Base-by-base conservation (phyloP, 2,797 vertebrate genomes). In the Periparus ater region DNA sequence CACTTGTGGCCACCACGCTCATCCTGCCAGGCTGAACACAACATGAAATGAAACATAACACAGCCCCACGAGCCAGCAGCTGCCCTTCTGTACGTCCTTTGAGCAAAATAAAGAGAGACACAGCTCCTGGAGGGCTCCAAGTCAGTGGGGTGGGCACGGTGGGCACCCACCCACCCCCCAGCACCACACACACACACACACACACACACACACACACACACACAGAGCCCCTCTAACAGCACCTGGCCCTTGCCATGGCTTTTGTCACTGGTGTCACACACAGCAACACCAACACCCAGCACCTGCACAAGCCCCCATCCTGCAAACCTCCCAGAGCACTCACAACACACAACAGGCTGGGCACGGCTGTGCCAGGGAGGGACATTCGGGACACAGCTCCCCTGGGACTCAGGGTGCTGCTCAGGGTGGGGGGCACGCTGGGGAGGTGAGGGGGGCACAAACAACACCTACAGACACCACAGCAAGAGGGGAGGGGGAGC, bases 391-490 rank as follows among this genome's bases (percentile, higher is more conserved):
- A 25, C 16, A 23, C 0, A 7, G 51, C 18, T 53, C 23, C 71
- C 67, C 34, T 11, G 36, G 77, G 34, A 63, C 26, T 51, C 2
- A 2, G 65, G 22, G 79, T 1, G 79, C 79, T 44, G 40, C 29
- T 32, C 85, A 34, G 85, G 61, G 50, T 44, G 44, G 32, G 48
- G 86, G 71, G 42, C 63, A 82, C 23, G 7, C 71, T 38, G 44
- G 78, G 71, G 57, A 76, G 11, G 48, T 15, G 55, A 40, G 38
- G 11, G 62, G 55, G 65, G 12, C 62, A 89, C 5, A 0, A 51
- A 93, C 74, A 72, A 95, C 89, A 93, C 50, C 38, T 65, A 95
- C 53, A 62, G 93, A 95, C 83, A 90, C 15, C 91, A 88, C 67
- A 65, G 93, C 38, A 44, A 82, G 50, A 71, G 51, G 45, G 67